These are phyloP conservation scores for Macrostomum lignano DNA, from an alignment of 1,140 invertebrate species.

Conservation along the genomic window DNA sequence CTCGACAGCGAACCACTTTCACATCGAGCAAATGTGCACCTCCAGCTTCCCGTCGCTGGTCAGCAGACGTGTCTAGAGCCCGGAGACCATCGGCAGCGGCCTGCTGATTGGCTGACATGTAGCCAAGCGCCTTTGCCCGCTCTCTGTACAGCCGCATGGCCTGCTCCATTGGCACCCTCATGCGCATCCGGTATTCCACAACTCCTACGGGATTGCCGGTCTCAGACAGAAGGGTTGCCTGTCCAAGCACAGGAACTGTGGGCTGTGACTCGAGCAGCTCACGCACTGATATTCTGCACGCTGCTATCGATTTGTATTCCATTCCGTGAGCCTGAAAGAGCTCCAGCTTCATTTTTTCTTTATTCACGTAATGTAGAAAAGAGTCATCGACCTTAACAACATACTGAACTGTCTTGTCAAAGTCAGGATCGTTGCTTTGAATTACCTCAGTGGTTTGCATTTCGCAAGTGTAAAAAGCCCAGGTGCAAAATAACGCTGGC, in stretches of 20 bases:
- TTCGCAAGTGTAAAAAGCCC: slow-evolving; percentile 31
- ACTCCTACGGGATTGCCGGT: too few species aligned
- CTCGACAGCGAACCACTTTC: slow-evolving; percentile 18
- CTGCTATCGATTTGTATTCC: too few species aligned
- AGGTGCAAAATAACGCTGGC: slow-evolving; percentile 27
- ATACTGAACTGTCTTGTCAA: slow-evolving; percentile 29
- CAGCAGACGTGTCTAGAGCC: slow-evolving; percentile 21
- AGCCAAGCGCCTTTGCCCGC: slow-evolving; percentile 26
- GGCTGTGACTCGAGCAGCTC: too few species aligned
- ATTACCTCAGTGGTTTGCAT: slow-evolving; percentile 26
- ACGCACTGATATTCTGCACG: too few species aligned
- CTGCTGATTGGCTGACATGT: slow-evolving; percentile 19
- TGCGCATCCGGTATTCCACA: slow-evolving; percentile 28
- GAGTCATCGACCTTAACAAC: slow-evolving; percentile 29
- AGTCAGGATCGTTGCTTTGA: slow-evolving; percentile 19
- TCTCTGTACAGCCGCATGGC: slow-evolving; percentile 20
- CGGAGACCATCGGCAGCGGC: slow-evolving; percentile 12
- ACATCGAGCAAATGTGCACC: slow-evolving; percentile 27
- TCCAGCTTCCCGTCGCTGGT: slow-evolving; percentile 15
- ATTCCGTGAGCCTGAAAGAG: too few species aligned
- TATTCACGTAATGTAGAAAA: slow-evolving; percentile 28
- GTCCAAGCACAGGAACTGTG: too few species aligned
- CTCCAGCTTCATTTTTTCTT: slow-evolving; percentile 18
- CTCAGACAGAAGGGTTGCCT: too few species aligned
- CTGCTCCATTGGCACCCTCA: slow-evolving; percentile 28